These are phyloP conservation scores for Pomacea canaliculata DNA, from an alignment of 2,888 invertebrate species.

Conservation along the genomic window DNA sequence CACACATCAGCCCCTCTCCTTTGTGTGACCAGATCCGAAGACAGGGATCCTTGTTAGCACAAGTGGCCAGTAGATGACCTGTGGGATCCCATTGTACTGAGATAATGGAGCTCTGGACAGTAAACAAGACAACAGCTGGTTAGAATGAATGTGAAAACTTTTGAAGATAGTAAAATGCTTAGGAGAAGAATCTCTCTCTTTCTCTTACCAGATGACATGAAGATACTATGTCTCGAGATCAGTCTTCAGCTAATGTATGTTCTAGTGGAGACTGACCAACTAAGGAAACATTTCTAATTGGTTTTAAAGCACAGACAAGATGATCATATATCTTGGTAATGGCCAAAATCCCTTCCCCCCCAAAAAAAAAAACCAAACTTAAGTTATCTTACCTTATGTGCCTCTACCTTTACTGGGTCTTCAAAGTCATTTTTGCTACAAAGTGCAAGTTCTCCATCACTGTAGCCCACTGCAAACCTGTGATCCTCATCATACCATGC, in stretches of 20 bases:
- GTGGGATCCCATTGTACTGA: conserved; percentile 73
- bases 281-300: too few species aligned
- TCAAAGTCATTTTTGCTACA: conserved; percentile 57
- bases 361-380: too few species aligned
- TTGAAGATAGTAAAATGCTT: neutral
- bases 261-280: too few species aligned
- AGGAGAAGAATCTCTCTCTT: neutral
- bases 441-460: conserved; percentile 72
- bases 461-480: conserved; percentile 74
- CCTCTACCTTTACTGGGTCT: conserved; percentile 56
- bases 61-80: conserved; percentile 73
- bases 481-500: conserved; percentile 75
- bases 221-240: too few species aligned
- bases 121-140: neutral
- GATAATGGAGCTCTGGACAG: conserved; percentile 67
- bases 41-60: conserved; percentile 70
- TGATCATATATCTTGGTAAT: too few species aligned
- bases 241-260: too few species aligned
- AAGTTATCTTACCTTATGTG: conserved; percentile 55
- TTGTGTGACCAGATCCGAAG: conserved; percentile 72
- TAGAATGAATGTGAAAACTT: neutral
- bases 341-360: too few species aligned
- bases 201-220: too few species aligned
- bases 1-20: conserved; percentile 68
- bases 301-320: too few species aligned